A percentile compares a stretch with the other conserved stretches of the same genome.
Conservation (phyloP, 2,888 invertebrate species). For the Sarcophaga rosellei region DNA sequence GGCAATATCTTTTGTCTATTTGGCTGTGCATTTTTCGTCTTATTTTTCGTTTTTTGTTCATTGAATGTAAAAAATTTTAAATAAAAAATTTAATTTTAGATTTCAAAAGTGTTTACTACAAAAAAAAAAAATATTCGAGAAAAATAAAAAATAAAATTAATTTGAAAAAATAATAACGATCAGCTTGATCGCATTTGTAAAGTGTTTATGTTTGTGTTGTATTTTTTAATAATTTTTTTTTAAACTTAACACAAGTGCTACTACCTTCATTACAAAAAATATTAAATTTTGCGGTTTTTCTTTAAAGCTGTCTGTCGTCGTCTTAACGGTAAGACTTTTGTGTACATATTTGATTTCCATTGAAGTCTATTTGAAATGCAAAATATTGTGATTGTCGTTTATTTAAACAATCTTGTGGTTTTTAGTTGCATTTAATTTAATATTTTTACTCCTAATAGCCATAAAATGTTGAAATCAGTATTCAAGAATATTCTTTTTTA, state of each 20-base stretch:
- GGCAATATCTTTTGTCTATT: slow-evolving; percentile 10
- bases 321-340: background rate
- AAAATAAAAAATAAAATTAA: background rate
- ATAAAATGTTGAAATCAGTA: too few relatives aligned
- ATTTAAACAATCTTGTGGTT: background rate
- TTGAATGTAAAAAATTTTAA: slow-evolving; percentile 14
- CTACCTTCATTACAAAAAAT: background rate
- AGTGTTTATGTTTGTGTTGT: slow-evolving; percentile 22
- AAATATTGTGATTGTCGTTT: background rate
- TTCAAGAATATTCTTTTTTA: too few relatives aligned
- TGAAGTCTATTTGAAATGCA: background rate
- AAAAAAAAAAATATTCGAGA: too few relatives aligned
- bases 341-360: background rate
- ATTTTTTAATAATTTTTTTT: background rate
- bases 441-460: too few relatives aligned
- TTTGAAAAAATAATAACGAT: slow-evolving; percentile 27
- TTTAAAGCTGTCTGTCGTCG: background rate
- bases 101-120: too few relatives aligned
- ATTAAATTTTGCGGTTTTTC: background rate
- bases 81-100: background rate
- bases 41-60: slow-evolving; percentile 18
- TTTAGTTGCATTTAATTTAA: background rate
- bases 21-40: slow-evolving; percentile 5
- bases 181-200: slow-evolving; percentile 54
- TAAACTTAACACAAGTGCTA: background rate